phyloP scores from a whole-genome alignment of 2,888 invertebrate species.

The Plebejus melissa region DNA sequence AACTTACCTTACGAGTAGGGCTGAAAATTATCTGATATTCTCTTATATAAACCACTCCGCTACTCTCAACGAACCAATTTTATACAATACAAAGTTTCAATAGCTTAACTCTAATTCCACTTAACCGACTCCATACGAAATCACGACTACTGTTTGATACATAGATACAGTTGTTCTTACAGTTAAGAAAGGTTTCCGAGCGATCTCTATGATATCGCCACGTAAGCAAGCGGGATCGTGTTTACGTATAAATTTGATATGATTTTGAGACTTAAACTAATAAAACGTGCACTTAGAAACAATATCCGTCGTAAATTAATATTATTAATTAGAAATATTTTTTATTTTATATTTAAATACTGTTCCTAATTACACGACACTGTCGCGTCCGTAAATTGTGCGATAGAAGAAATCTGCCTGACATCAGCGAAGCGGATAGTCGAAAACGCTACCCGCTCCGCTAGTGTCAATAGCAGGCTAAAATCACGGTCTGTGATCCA shows the following conservation, averaged over 20 bases:
- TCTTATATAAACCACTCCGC: not conserved
- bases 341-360: conserved; percentile 24
- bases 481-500: conserved; percentile 30
- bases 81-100: conserved; percentile 58
- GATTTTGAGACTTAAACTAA: conserved; percentile 52
- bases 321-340: conserved; percentile 29
- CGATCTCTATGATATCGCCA: conserved; percentile 48
- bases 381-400: conserved; percentile 28
- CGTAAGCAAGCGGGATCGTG: conserved; percentile 62
- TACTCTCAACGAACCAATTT: conserved; percentile 42
- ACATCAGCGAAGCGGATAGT: not conserved
- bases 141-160: conserved; percentile 61
- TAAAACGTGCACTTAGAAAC: conserved; percentile 38
- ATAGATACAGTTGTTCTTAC: conserved; percentile 61
- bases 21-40: not conserved
- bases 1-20: not conserved
- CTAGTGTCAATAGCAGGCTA: conserved; percentile 14
- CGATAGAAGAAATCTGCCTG: conserved; percentile 11
- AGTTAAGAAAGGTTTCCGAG: conserved; percentile 51
- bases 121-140: conserved; percentile 65
- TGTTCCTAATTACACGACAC: conserved; percentile 30
- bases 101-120: conserved; percentile 40
- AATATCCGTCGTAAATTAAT: conserved; percentile 21
- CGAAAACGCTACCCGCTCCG: conserved; percentile 26
- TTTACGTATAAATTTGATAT: conserved; percentile 77